Conservation (phyloP, 2,888 invertebrate genomes). For the Diplazon laetatorius region DNA sequence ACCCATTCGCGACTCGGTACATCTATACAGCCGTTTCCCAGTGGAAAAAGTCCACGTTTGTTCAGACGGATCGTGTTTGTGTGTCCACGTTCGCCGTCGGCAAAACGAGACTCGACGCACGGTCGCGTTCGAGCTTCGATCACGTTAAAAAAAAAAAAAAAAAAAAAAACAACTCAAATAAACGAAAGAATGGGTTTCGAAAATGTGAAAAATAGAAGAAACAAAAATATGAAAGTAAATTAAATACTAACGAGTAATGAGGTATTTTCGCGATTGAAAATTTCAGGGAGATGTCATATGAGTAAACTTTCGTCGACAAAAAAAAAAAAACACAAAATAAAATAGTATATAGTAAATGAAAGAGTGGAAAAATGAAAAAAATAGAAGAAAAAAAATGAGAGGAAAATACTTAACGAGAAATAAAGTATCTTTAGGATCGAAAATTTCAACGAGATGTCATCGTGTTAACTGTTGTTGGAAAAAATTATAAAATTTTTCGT, state of each 20-base stretch:
- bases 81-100: conserved; percentile 2
- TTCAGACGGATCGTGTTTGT: conserved; percentile 43
- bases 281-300: too few species aligned
- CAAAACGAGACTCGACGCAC: conserved; percentile 23
- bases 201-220: conserved; percentile 28
- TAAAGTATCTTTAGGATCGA: too few species aligned
- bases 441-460: background rate
- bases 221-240: too few species aligned
- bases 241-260: background rate
- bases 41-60: conserved; percentile 54
- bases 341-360: too few species aligned
- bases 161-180: background rate
- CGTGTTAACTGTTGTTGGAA: background rate
- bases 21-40: conserved; percentile 17
- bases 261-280: conserved; percentile 3
- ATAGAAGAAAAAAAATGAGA: too few species aligned
- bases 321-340: too few species aligned
- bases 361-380: too few species aligned
- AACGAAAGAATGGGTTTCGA: too few species aligned
- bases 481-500: too few species aligned
- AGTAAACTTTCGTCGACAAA: too few species aligned
- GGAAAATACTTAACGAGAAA: too few species aligned
- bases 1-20: conserved; percentile 51
- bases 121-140: conserved; percentile 32
- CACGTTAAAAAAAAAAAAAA: background rate